Percentiles rank a stretch among this genome's conserved stretches.
Conservation (phyloP, 1,140 invertebrate genomes). For the Meloidogyne exigua region DNA sequence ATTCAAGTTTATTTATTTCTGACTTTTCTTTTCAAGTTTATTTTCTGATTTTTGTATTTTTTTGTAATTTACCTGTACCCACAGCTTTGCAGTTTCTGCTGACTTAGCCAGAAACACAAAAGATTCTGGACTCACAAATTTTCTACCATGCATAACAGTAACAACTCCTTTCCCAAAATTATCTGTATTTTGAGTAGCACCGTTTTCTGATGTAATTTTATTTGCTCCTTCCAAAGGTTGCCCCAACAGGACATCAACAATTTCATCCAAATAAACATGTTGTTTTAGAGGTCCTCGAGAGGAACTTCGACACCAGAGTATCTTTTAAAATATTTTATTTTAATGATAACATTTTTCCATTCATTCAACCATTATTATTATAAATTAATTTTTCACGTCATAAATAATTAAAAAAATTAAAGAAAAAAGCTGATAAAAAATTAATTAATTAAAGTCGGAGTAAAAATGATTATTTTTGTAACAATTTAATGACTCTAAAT, state of each 20-base stretch:
- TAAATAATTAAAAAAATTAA: too few species aligned
- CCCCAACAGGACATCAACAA: constrained; percentile 47
- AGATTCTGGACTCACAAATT: constrained; percentile 43
- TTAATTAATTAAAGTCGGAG: too few species aligned
- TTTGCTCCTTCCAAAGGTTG: constrained; percentile 25
- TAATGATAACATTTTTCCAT: too few species aligned
- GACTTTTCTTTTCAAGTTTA: too few species aligned
- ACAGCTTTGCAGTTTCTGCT: constrained; percentile 35
- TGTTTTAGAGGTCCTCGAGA: constrained; percentile 14
- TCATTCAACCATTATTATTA: too few species aligned
- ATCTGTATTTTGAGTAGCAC: constrained; percentile 5
- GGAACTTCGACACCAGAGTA: constrained; percentile 8
- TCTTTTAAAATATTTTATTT: constrained; percentile 7
- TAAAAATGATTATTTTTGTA: too few species aligned
- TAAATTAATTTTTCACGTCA: too few species aligned
- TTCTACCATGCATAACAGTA: constrained; percentile 40
- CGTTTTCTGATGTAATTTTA: constrained; percentile 9
- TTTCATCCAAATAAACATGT: constrained; percentile 44
- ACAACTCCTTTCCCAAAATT: constrained; percentile 32
- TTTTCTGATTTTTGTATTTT: neutral
- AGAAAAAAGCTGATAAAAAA: too few species aligned
- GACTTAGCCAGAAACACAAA: constrained; percentile 47
- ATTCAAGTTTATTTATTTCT: too few species aligned
- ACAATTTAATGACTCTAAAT: too few species aligned
- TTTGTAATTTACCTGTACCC: neutral